Percentiles rank a stretch among this genome's conserved stretches.
Conservation (phyloP, 2,888 invertebrate genomes). For the Apamea anceps region DNA sequence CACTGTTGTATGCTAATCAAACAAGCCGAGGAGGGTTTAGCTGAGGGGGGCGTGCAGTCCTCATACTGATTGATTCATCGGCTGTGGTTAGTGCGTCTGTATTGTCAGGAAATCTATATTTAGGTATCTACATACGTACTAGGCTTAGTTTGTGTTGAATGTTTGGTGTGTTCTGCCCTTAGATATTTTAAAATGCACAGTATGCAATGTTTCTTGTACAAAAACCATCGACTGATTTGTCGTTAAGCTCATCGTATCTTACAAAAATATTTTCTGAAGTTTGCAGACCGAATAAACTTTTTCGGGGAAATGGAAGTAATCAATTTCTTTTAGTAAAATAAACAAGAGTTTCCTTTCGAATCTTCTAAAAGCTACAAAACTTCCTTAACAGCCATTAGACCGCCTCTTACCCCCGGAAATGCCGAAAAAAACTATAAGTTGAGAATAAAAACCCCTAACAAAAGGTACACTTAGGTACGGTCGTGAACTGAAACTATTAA, state of each 20-base stretch:
- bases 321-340: conserved; percentile 20
- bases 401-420: conserved; percentile 11
- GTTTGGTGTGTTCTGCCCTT: neutral
- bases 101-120: conserved; percentile 70
- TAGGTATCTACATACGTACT: neutral
- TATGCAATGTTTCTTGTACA: neutral
- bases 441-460: conserved; percentile 38
- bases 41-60: conserved; percentile 52
- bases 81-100: conserved; percentile 68
- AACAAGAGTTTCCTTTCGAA: conserved; percentile 37
- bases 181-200: neutral
- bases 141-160: neutral
- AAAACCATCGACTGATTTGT: neutral
- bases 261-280: neutral
- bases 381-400: conserved; percentile 5
- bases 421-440: conserved; percentile 17
- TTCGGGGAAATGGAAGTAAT: conserved; percentile 4
- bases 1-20: conserved; percentile 60
- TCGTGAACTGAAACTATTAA: neutral
- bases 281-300: neutral
- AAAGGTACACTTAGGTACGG: conserved; percentile 17
- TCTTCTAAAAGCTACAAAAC: conserved; percentile 27
- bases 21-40: conserved; percentile 46
- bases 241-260: neutral
- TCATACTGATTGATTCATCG: conserved; percentile 75